Base-by-base conservation (phyloP, 2,113 vertebrate species). In the Dipodomys spectabilis region DNA sequence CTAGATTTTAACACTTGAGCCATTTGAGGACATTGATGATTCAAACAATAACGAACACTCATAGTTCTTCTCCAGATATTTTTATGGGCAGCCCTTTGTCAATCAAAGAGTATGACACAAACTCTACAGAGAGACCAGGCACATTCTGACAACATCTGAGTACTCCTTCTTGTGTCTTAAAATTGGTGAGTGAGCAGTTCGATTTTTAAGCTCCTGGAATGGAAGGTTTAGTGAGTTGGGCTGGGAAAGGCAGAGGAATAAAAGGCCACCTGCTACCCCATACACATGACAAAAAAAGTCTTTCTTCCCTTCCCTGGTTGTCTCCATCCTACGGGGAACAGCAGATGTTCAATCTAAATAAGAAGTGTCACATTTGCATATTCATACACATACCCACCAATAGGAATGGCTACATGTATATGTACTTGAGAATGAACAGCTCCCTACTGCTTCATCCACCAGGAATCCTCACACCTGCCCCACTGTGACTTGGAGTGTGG, bases 261-360 rank as follows among this genome's bases (percentile, higher is more conserved):
- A 83, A 88, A 96, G 77, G 25, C 78, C 69, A 93, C 85, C 69
- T 92, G 80, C 73, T 15, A 60, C 35, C 68, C 62, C 49, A 84
- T 95, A 89, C 95, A 74, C 64, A 90, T 89, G 68, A 83, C 44
- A 64, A 12, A 44, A 69, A 73, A 84, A 68, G 35, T 30, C 49
- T 84, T 62, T 64, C 85, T 93, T 82, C 92, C 53, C 53, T 53
- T 94, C 25, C 39, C 15, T 74, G 22, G 15, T 75, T 78, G 45
- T 68, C 80, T 88, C 88, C 27, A 28, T 84, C 27, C 45, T 81
- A 5, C 60, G 73, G 74, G 67, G 87, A 95, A 90, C 53, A 95
- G 35, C 94, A 96, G 93, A 75, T 92, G 68, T 91, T 92, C 53
- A 80, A 53, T 78, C 65, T 81, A 92, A 95, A 72, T 93, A 86